Percentiles rank a stretch among this genome's conserved stretches.
Evolutionary conservation across 2,797 vertebrate genomes (phyloP).

Genomic region (Chromis chromis): DNA sequence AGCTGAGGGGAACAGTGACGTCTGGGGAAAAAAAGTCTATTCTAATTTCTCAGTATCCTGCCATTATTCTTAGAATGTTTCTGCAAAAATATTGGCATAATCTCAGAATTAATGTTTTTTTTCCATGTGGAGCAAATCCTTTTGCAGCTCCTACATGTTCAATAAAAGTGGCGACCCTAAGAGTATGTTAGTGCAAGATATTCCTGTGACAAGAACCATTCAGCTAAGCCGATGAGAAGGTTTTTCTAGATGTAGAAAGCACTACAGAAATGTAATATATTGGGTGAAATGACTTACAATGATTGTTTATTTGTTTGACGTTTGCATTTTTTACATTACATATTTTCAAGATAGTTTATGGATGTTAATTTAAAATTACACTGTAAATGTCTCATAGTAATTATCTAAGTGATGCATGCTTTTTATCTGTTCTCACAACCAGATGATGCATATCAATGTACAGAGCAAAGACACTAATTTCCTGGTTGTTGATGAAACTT

Average conservation of each 20-base stretch:
- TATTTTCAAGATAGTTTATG: not conserved
- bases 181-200: not conserved
- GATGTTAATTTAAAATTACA: not conserved
- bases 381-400: not conserved
- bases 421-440: not conserved
- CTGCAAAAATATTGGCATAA: not conserved
- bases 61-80: not conserved
- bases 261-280: not conserved
- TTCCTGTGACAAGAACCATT: not conserved
- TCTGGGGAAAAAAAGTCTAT: not conserved
- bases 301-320: not conserved
- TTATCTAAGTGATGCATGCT: too few relatives aligned
- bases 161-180: not conserved
- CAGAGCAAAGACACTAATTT: constrained; percentile 6
- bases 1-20: not conserved
- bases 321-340: not conserved
- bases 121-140: not conserved
- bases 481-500: constrained; percentile 41
- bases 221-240: not conserved
- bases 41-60: not conserved
- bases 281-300: not conserved
- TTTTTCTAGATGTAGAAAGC: not conserved
- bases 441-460: not conserved
- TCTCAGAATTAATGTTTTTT: not conserved
- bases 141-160: not conserved